Conservation (phyloP, 2,888 invertebrate species). For the Pseudolycoriella hygida region DNA sequence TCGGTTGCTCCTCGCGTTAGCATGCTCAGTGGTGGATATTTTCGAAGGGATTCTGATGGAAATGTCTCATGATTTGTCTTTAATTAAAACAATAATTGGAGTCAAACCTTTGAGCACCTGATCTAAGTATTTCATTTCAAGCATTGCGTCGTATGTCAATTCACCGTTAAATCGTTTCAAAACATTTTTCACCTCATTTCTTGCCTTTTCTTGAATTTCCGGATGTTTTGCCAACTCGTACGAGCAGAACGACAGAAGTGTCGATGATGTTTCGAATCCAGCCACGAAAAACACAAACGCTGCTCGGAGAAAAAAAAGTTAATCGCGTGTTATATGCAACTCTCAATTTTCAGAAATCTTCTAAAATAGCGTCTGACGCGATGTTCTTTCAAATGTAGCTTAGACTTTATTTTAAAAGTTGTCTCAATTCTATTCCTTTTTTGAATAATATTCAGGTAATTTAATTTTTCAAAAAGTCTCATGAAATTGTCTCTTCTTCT, state of each 20-base stretch:
- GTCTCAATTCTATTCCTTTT: too few relatives aligned
- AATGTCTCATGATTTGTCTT: neutral
- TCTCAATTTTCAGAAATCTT: too few relatives aligned
- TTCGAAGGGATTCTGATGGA: slow-evolving; percentile 33
- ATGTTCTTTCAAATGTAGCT: too few relatives aligned
- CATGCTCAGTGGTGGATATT: slow-evolving; percentile 33
- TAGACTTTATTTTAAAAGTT: too few relatives aligned
- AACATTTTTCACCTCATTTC: slow-evolving; percentile 16
- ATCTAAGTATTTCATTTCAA: slow-evolving; percentile 20
- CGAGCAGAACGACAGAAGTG: slow-evolving; percentile 31
- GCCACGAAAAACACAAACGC: slow-evolving; percentile 38
- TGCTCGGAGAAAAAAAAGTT: too few relatives aligned
- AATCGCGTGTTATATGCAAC: too few relatives aligned
- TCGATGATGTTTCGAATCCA: slow-evolving; percentile 41
- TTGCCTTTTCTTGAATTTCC: slow-evolving; percentile 16
- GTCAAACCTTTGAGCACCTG: slow-evolving; percentile 20
- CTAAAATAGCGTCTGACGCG: too few relatives aligned
- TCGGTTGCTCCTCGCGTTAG: slow-evolving; percentile 30
- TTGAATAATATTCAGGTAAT: too few relatives aligned
- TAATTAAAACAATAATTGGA: neutral
- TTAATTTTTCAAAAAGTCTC: too few relatives aligned
- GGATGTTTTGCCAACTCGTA: slow-evolving; percentile 18
- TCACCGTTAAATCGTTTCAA: slow-evolving; percentile 15
- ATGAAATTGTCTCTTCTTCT: too few relatives aligned
- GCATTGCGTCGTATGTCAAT: slow-evolving; percentile 19